Conservation (phyloP, 2,888 invertebrate species). For the Branchipolynoe longqiensis region DNA sequence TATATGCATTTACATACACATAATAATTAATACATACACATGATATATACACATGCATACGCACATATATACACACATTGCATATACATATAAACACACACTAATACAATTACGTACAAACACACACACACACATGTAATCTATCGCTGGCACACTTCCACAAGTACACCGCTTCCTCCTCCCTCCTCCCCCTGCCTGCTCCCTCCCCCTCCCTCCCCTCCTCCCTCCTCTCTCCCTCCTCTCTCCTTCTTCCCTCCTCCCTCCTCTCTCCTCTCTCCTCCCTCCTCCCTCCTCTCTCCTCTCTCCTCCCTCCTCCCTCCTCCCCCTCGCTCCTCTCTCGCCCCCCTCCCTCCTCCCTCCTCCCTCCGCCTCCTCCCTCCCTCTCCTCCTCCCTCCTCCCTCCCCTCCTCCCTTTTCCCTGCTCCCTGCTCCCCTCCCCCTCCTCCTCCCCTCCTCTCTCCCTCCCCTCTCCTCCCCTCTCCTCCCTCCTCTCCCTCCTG, state of each 20-base stretch:
- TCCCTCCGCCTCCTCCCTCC: neutral
- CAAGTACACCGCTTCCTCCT: too few species aligned
- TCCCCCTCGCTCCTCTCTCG: neutral
- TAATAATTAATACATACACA: too few species aligned
- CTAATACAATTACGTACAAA: too few species aligned
- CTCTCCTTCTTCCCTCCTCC: neutral
- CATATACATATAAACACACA: too few species aligned
- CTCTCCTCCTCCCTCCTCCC: neutral
- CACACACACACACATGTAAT: too few species aligned
- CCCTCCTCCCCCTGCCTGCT: neutral
- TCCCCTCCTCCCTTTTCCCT: neutral
- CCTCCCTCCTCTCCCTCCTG: too few species aligned
- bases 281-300: neutral
- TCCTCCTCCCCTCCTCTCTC: neutral
- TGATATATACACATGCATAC: too few species aligned
- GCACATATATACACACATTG: too few species aligned
- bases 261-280: neutral
- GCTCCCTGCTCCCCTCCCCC: neutral
- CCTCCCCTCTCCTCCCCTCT: neutral
- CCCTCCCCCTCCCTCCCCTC: neutral
- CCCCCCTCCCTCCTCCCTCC: neutral
- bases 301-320: neutral
- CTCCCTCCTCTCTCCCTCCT: neutral
- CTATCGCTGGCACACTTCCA: too few species aligned
- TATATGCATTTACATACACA: too few species aligned